These are phyloP conservation scores for Cryptocheilus praepositus DNA, from an alignment of 2,888 invertebrate species.

Conservation along the genomic window DNA sequence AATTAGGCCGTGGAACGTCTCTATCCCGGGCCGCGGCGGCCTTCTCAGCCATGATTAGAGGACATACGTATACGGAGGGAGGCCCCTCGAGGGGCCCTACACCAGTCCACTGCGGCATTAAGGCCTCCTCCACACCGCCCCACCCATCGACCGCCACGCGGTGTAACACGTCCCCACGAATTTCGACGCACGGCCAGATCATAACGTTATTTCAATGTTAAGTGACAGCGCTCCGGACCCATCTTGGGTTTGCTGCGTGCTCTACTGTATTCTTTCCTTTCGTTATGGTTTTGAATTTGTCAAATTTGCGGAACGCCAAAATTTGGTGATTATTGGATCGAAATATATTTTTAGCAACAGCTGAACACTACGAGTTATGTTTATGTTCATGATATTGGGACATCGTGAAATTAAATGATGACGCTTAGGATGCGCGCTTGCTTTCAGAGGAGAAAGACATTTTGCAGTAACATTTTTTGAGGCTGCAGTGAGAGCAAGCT, in stretches of 20 bases:
- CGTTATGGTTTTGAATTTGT: no score
- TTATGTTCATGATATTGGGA: no score
- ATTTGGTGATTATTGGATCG: no score
- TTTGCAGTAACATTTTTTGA: constrained; percentile 7
- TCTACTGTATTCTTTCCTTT: no score
- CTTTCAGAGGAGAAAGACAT: background rate
- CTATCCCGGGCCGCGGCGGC: constrained; percentile 64
- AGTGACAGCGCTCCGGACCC: no score
- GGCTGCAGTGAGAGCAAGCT: constrained; percentile 8
- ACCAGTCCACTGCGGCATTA: constrained; percentile 44
- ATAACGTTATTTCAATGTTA: constrained; percentile 20
- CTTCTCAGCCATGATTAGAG: constrained; percentile 68
- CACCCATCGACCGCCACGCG: constrained; percentile 8
- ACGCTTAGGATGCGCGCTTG: no score
- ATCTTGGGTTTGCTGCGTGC: no score
- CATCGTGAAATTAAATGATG: no score
- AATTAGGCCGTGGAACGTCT: constrained; percentile 69
- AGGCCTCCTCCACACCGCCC: constrained; percentile 51
- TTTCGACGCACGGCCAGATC: constrained; percentile 36
- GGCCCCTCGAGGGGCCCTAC: constrained; percentile 31
- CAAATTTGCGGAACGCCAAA: no score
- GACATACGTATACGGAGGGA: constrained; percentile 57
- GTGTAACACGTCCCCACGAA: constrained; percentile 23
- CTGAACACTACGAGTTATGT: no score
- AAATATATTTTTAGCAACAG: no score